Base-by-base conservation (phyloP, 2,888 invertebrate species). In the Drosophila suboccidentalis region DNA sequence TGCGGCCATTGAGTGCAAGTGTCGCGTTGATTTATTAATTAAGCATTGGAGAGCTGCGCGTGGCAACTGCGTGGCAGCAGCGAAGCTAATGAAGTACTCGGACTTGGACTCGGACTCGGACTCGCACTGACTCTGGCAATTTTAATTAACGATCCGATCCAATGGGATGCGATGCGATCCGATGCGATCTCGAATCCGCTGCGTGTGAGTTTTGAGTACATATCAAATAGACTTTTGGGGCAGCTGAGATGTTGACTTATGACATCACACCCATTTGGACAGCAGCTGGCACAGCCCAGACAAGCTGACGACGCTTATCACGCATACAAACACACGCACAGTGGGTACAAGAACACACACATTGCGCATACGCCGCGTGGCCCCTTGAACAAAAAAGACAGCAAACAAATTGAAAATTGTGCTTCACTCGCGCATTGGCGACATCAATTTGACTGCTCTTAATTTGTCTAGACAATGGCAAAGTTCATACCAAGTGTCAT, bases 1-100 rank as follows among this genome's bases (percentile, higher is more conserved):
- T 78, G 79, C 79, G 85, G 87, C 79, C 76, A 82, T 71, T 73
- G 85, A 89, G 85, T 79, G 87, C 84, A 90, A 90, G 90, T 91
- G 91, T 90, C 91, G 90, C 88, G 91, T 91, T 91, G 91, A 91
- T 91, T 91, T 91, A 91, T 91, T 91, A 91, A 91, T 91, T 91
- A 90, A 91, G 85, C 82, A 87, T 82, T 79, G 82, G 75, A 76
- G 88, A 76, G 87, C 72, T 79, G 69, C 87, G 87, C 84, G 81
- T 87, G 82, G 87, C 87, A 82, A 79, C 75, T 75, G 75, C 68
- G 78, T 65, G 65, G 82, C 53, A 47, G 72, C 74, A 70, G 76
- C 67, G 72, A 70, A 71, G 81, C 82, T 89, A 87, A 87, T 86
- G 78, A 90, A 86, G 86, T 79, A 80, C 71, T 76, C 76, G 69